A percentile compares a stretch with the other conserved stretches of the same genome.
These are phyloP conservation scores for Calephelis virginiensis DNA, from an alignment of 1,140 invertebrate species.

Conservation along the genomic window DNA sequence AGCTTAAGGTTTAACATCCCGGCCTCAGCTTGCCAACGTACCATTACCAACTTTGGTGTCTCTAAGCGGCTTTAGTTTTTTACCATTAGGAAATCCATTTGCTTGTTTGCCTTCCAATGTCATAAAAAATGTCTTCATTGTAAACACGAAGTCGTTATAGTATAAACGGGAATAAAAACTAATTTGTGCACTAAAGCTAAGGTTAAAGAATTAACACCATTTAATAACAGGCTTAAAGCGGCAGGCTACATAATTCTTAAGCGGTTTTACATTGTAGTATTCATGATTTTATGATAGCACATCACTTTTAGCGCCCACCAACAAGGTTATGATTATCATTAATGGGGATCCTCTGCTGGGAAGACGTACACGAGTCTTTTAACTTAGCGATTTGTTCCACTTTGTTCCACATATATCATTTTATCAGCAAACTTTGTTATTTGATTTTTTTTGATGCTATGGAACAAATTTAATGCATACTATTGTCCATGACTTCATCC, in stretches of 20 bases:
- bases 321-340: slow-evolving; percentile 25
- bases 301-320: slow-evolving; percentile 22
- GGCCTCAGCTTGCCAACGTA: too few relatives aligned
- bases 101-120: too few relatives aligned
- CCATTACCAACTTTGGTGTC: too few relatives aligned
- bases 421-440: slow-evolving; percentile 1
- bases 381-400: slow-evolving; percentile 20
- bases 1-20: too few relatives aligned
- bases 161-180: not conserved
- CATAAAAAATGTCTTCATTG: not conserved
- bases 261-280: slow-evolving; percentile 18
- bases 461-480: too few relatives aligned
- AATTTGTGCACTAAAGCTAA: slow-evolving; percentile 3
- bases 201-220: slow-evolving; percentile 14
- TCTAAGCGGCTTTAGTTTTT: too few relatives aligned
- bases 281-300: slow-evolving; percentile 20
- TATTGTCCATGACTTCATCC: too few relatives aligned
- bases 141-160: too few relatives aligned
- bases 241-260: slow-evolving; percentile 2
- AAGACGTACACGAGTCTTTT: slow-evolving; percentile 18
- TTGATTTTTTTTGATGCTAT: not conserved
- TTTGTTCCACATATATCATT: slow-evolving; percentile 15
- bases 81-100: too few relatives aligned
- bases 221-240: slow-evolving; percentile 5
- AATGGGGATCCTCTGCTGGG: slow-evolving; percentile 17